Base-by-base conservation (phyloP, 1,140 invertebrate species). In the Hirudo medicinalis region DNA sequence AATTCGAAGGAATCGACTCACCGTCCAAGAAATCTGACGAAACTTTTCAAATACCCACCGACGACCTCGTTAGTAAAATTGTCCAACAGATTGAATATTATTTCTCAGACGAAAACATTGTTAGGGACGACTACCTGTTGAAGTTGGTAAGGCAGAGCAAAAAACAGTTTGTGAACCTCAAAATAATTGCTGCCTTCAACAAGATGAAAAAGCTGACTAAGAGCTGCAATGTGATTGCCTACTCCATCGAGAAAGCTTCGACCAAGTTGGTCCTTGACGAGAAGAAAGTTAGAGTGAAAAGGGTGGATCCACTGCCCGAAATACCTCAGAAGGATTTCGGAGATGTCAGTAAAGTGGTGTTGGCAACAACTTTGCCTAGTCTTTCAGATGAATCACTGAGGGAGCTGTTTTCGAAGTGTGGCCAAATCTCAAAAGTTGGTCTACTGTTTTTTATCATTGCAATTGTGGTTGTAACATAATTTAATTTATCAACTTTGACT, bases 391-490 rank as follows among this genome's bases (percentile, higher is more conserved):
- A 75, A 20, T 71, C 55, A 13, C 40, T 75, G 25, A 68, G 60
- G 55, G 71, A 74, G 22, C 71, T 74, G 69, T 76, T 76, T 54
- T 57, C 71, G n/a, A 27, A 60, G 5, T 76, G 75, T 63, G 76
- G 76, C 22, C 67, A 70, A 22, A 73, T 76, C 17, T 67, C 72
- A 0, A 43, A 68, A 22, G 74, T 76, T 3, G 74, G 72, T 53
- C 73, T 76, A 15, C 29, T 76, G 19, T 15, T 63, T 63, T 22
- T 25, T 63, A 63, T n/a, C 27, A n/a, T 32, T 63, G 22, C 57
- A 19, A 3, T 25, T 2, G 2, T 57, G 20, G 54, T n/a, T 57
- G 20, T 9, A n/a, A 57, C 54, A n/a, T 22, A 25, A 32, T 63
- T 63, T 63, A 11, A 22, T 63, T 63, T 32, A n/a, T 63, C 29